Base-by-base conservation (phyloP, 2,797 vertebrate species). In the Pseudotriccus pelzelni region DNA sequence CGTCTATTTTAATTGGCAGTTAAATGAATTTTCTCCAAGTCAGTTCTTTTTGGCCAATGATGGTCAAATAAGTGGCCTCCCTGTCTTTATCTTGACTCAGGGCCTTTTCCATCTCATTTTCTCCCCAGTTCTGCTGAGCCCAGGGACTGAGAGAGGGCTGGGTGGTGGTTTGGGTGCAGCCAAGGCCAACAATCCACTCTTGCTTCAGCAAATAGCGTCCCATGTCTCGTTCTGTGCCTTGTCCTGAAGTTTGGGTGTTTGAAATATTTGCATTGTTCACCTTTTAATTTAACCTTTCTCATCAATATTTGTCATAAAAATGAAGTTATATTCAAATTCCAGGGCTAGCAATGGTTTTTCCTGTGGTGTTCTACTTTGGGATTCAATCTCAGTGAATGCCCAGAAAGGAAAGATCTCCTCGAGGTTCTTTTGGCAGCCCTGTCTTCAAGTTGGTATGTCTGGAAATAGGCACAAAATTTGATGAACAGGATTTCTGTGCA, bases 181-280 rank as follows among this genome's bases (percentile, higher is more conserved):
- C 58, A 20, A 50, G 36, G 70, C 58, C 72, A 90, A 2, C 9
- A 6, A 21, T 39, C 7, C 11, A 1, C 46, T 47, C 21, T 18
- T 7, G 2, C 4, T 47, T 46, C 13, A 32, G 37, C 41, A 46
- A 55, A 63, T 4, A 8, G 2, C 5, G 21, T 27, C 44, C 27
- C 18, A 14, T 0, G 0, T 34, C 32, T 44, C 18, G 4, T 37
- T 27, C 18, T 43, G 30, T 36, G 46, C 13, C 25, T 79, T 27
- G 36, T 36, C 85, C 59, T 76, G 32, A 66, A 39, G 7, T 36
- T 37, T 8, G 4, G 28, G 2, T 10, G 9, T 14, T 44, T 30
- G 24, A 37, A 12, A 6, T 8, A 70, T 67, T 46, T 39, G 8
- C 6, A 15, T 49, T 25, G 8, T 17, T 60, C 53, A 17, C 12